A percentile compares a stretch with the other conserved stretches of the same genome.
Evolutionary conservation across 2,888 invertebrate genomes (phyloP).

Genomic region (Eustalomyia histrio): DNA sequence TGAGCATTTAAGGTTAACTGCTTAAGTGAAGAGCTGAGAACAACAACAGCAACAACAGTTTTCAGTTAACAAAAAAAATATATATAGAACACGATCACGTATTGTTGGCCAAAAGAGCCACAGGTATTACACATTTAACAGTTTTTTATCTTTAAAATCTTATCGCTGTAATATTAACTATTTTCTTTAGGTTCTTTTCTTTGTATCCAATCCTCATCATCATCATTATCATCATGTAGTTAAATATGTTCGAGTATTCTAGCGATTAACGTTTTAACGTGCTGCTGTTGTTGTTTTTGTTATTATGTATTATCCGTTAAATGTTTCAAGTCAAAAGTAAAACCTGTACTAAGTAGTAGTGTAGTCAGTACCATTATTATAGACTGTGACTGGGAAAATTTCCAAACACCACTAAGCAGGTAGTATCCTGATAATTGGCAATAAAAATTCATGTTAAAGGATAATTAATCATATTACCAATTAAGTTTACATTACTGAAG

Average conservation of each 20-base stretch:
- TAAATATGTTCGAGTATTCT: conserved; percentile 44
- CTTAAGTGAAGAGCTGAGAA: conserved; percentile 42
- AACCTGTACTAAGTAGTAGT: not conserved
- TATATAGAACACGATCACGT: conserved; percentile 63
- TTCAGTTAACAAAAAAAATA: conserved; percentile 1
- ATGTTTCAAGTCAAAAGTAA: conserved; percentile 17
- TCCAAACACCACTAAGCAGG: conserved; percentile 41
- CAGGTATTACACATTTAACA: conserved; percentile 65
- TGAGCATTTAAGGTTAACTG: conserved; percentile 64
- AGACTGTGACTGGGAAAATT: conserved; percentile 44
- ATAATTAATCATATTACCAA: conserved; percentile 78
- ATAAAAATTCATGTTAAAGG: conserved; percentile 78
- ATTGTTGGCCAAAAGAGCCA: conserved; percentile 60
- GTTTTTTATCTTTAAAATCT: conserved; percentile 64
- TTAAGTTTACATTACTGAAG: conserved; percentile 72
- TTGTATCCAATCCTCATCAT: conserved; percentile 1
- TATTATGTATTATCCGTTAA: conserved; percentile 41
- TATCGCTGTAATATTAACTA: conserved; percentile 50
- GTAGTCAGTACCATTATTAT: conserved; percentile 35
- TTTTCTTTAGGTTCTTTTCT: conserved; percentile 1
- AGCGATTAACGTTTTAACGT: conserved; percentile 54
- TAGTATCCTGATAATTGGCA: conserved; percentile 73
- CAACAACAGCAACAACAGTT: conserved; percentile 32
- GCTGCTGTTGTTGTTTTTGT: conserved; percentile 13
- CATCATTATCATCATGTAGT: conserved; percentile 19